Conservation (phyloP, 2,113 vertebrate species). For the Catharus minimus region DNA sequence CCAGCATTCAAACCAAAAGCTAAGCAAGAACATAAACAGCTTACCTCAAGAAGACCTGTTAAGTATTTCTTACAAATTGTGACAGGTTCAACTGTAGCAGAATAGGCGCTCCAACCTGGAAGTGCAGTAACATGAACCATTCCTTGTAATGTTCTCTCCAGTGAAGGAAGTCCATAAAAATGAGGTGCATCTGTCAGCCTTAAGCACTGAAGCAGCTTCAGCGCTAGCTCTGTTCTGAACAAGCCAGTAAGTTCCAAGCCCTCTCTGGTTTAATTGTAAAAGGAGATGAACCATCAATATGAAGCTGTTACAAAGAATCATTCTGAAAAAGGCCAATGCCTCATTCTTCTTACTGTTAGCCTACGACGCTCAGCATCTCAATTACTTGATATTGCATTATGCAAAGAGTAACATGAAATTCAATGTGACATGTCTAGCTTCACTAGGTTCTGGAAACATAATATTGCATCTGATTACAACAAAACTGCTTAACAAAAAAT, state of each 20-base stretch:
- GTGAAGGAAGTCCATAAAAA: constrained; percentile 94
- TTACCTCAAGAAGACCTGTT: constrained; percentile 89
- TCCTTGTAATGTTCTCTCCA: constrained; percentile 87
- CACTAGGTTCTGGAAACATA: background rate
- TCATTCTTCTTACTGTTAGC: background rate
- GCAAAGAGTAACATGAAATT: background rate
- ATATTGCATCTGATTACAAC: background rate
- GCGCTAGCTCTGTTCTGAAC: constrained; percentile 87
- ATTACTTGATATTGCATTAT: background rate
- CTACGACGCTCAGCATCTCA: background rate
- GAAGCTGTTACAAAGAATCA: background rate
- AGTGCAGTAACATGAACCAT: constrained; percentile 88
- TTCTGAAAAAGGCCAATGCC: background rate
- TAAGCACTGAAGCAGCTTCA: constrained; percentile 87
- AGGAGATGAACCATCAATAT: background rate
- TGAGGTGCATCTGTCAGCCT: constrained; percentile 88
- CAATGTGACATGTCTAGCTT: background rate
- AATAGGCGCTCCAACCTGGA: constrained; percentile 88
- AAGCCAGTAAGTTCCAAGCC: constrained; percentile 79
- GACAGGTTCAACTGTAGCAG: constrained; percentile 72
- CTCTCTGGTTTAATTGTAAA: constrained; percentile 69
- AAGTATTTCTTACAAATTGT: constrained; percentile 88
- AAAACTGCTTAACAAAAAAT: background rate
- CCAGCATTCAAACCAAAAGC: background rate
- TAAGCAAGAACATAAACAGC: background rate